Base-by-base conservation (phyloP, 2,797 vertebrate genomes). In the Gymnodraco acuticeps region DNA sequence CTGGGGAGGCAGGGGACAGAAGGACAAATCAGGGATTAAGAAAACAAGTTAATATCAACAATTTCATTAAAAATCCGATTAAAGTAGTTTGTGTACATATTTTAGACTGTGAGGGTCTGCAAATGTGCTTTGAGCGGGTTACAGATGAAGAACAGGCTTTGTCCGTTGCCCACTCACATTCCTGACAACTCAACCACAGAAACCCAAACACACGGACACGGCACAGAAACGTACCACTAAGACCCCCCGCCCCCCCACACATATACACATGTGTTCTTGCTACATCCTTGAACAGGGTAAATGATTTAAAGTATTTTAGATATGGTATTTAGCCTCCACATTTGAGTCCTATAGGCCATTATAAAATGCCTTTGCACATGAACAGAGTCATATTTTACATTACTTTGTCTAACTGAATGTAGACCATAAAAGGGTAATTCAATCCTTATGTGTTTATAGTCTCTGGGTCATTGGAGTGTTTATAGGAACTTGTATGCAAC, bases 141-240 rank as follows among this genome's bases (percentile, higher is more conserved):
- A 38, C 60, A 48, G 50, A 73, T 63, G 72, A 72, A 58, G 51
- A 77, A 70, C 77, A 58, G 12, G 74, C 70, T 77, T 71, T 74
- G 75, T 75, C 69, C 56, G 51, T 82, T 65, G 20, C 72, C 84
- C 77, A 73, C 87, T 89, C 88, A 82, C 84, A 91, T 93, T 95
- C 88, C 88, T 76, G 52, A 70, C 64, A 64, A 61, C 27, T 52
- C 38, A 82, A 72, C 84, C 72, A 60, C 77, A 69, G 63, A 74
- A 72, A 71, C 48, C 15, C 58, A 50, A 9, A 72, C 69, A 45
- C 53, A 61, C 51, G 31, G 42, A 55, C 52, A 63, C 60, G 55
- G 16, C 31, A 46, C 43, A 50, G 52, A 77, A 33, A 60, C 47
- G 14, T 23, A 23, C 33, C 48, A 52, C 17, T 10, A 51, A 7